Percentiles rank a stretch among this genome's conserved stretches.
Conservation (phyloP, 2,113 vertebrate species). For the Dolichallabes microphthalmus region DNA sequence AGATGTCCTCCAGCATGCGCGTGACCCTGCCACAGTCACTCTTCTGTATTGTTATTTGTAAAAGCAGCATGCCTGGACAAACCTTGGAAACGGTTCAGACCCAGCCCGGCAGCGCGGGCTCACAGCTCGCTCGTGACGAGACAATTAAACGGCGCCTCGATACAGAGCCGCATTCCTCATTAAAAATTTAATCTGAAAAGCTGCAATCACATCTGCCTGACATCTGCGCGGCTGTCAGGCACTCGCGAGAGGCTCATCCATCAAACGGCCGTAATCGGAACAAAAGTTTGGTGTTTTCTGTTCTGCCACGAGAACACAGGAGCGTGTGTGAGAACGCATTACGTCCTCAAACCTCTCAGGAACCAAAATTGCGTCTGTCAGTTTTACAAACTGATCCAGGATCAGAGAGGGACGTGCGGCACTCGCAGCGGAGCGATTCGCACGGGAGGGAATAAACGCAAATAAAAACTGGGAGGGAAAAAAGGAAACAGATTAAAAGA, state of each 20-base stretch:
- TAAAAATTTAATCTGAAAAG: conserved; percentile 62
- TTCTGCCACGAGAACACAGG: background rate
- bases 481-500: background rate
- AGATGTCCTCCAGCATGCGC: background rate
- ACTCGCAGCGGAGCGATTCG: background rate
- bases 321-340: background rate
- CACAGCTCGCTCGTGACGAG: conserved; percentile 58
- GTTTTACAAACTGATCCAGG: conserved; percentile 9
- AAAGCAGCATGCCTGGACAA: conserved; percentile 44
- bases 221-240: conserved; percentile 54
- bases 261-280: conserved; percentile 46
- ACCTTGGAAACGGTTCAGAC: conserved; percentile 62
- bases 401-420: background rate
- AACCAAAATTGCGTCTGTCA: background rate
- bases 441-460: background rate
- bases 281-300: conserved; percentile 18
- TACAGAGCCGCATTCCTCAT: conserved; percentile 56
- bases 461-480: background rate
- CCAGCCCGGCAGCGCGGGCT: conserved; percentile 55
- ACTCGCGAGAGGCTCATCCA: conserved; percentile 43
- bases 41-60: background rate
- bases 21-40: background rate
- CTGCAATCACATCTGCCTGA: conserved; percentile 56
- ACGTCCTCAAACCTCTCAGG: background rate
- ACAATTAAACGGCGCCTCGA: conserved; percentile 61